Base-by-base conservation (phyloP, 2,113 vertebrate species). In the Scartelaos histophorus region DNA sequence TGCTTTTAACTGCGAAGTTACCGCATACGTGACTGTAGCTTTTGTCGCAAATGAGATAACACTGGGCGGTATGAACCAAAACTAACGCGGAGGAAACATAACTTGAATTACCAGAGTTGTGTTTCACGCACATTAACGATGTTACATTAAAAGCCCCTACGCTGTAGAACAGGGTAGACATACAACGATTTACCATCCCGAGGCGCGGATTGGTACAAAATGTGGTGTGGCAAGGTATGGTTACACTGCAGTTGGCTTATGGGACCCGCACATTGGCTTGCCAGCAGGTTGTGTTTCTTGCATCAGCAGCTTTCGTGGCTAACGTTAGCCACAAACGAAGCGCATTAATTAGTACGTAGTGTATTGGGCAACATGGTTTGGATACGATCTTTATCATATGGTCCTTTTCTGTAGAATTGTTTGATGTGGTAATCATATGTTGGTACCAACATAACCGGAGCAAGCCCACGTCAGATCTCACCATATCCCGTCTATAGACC, bases 251-350 rank as follows among this genome's bases (percentile, higher is more conserved):
- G 81, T 71, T 75, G 73, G 71, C 53, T 73, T 60, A n/a, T 22
- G 51, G 21, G 70, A 75, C 12, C 66, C 49, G 66, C 76, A 78
- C 71, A 77, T 75, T 73, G 81, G 76, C 76, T 75, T 46, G n/a
- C 25, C 70, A 88, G 82, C 81, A 76, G 86, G 79, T 85, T 86
- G 80, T 79, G 80, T 85, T 85, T 85, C 90, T 87, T 88, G 81
- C 87, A 91, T 90, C 87, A 91, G 88, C 85, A 80, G 88, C 85
- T 84, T 80, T 77, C 9, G n/a, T 47, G 13, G 78, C 75, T 86
- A 82, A 80, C 73, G 71, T 66, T 83, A 78, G 76, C 75, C 70
- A 57, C 16, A 16, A 66, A 67, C 35, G 25, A 53, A 46, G 64
- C 75, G 73, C 80, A 62, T 72, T 85, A n/a, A 77, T 87, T 17